Evolutionary conservation across 2,888 invertebrate species (phyloP).

Genomic region (Nemotelus nigrinus): DNA sequence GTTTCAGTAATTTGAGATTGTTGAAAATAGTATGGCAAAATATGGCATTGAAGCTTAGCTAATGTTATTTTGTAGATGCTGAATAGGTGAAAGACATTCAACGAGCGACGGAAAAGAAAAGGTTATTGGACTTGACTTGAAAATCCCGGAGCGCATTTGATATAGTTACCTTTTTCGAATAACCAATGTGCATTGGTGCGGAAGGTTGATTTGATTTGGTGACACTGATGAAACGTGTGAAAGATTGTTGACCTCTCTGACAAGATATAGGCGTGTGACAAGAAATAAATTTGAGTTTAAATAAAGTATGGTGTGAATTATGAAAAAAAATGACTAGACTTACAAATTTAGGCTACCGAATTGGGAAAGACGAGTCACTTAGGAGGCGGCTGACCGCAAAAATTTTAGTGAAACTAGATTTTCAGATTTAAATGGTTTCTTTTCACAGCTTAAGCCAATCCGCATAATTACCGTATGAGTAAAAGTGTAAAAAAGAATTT

Average conservation of each 20-base stretch:
- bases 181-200: constrained; percentile 3
- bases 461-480: too few species aligned
- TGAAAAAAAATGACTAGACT: too few species aligned
- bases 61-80: neutral
- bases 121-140: constrained; percentile 13
- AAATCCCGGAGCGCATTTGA: neutral
- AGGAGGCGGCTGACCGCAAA: too few species aligned
- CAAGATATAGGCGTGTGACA: neutral
- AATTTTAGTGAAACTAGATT: too few species aligned
- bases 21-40: too few species aligned
- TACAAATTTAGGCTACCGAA: too few species aligned
- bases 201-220: neutral
- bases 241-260: constrained; percentile 25
- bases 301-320: too few species aligned
- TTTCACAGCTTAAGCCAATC: too few species aligned
- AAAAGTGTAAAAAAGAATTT: too few species aligned
- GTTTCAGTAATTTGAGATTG: constrained; percentile 20
- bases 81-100: neutral
- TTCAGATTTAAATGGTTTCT: too few species aligned
- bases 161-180: neutral
- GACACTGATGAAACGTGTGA: neutral
- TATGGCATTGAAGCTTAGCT: neutral
- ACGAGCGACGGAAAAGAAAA: neutral
- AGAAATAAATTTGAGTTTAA: too few species aligned
- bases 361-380: too few species aligned